phyloP scores from a whole-genome alignment of 2,113 vertebrate genomes.

The Rattus rattus region DNA sequence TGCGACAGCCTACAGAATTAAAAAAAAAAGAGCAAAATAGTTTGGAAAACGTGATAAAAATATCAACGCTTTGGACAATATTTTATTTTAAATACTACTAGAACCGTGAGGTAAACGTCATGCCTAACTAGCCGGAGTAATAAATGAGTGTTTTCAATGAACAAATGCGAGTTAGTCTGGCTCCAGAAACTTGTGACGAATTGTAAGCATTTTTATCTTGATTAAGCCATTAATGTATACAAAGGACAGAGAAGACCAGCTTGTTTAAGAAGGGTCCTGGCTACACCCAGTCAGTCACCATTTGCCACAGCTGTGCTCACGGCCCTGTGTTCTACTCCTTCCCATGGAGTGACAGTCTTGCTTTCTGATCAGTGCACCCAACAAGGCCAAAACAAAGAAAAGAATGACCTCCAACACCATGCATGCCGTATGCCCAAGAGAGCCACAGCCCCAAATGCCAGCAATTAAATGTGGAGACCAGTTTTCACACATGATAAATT shows the following conservation, averaged over 20 bases:
- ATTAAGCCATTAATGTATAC: constrained; percentile 35
- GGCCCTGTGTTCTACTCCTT: not conserved
- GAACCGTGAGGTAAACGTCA: not conserved
- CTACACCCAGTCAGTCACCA: not conserved
- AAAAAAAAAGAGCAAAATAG: not conserved
- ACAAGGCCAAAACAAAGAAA: constrained; percentile 55
- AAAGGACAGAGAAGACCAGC: not conserved
- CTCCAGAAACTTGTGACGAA: not conserved
- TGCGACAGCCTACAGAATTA: not conserved
- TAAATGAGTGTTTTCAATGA: not conserved
- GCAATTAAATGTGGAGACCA: constrained; percentile 75
- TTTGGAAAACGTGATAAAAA: not conserved
- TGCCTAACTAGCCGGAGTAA: not conserved
- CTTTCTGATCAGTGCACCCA: constrained; percentile 63
- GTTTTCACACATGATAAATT: constrained; percentile 81
- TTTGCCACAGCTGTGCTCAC: not conserved
- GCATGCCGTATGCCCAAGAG: constrained; percentile 39
- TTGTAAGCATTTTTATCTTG: constrained; percentile 32
- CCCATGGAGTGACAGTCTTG: constrained; percentile 54
- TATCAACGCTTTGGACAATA: constrained; percentile 33
- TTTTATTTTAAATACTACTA: constrained; percentile 41
- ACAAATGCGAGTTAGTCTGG: not conserved
- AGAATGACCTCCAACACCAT: not conserved
- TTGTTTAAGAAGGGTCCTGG: not conserved
- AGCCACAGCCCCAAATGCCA: constrained; percentile 65